Base-by-base conservation (phyloP, 2,888 invertebrate species). In the Drepanosiphum platanoidis region DNA sequence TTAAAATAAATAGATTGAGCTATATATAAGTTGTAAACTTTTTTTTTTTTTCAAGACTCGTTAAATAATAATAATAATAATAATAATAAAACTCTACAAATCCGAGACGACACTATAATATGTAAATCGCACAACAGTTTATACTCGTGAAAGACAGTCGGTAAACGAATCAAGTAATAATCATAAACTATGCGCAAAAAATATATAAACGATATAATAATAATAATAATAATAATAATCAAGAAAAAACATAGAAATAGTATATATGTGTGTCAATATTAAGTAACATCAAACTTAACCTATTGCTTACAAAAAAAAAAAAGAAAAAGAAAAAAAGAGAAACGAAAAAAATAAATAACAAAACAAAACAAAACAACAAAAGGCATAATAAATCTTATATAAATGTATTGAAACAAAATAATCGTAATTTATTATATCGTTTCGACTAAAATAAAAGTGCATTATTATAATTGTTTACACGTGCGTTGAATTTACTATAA, bases 401-500 rank as follows among this genome's bases (percentile, higher is more conserved):
- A 52, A 70, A 70, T 70, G n/a, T 80, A n/a, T 70, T 11, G 32
- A 66, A 71, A 42, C 18, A 66, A 79, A 66, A 79, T 30, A 32
- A 42, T 72, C 32, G 15, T 61, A 72, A 30, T 39, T 66, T 66
- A 42, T 39, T 9, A 46, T 52, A 42, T 70, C 36, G 34, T 71
- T 3, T 18, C 18, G 18, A 61, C 72, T 61, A 74, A 83, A 75
- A 83, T 34, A 64, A 83, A 83, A 72, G 83, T 83, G 83, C 83
- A 75, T 2, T 81, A 82, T 66, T 66, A 66, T 46, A 83, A 83
- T n/a, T 64, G 61, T 61, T n/a, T 80, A 82, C 71, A 82, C 58
- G 83, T 83, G 83, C 83, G 74, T 83, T 42, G 64, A 83, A 83
- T 74, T 74, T 52, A 72, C 64, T 66, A 74, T 83, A 18, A 34